phyloP scores from a whole-genome alignment of 2,113 vertebrate genomes.

The Turnix velox region DNA sequence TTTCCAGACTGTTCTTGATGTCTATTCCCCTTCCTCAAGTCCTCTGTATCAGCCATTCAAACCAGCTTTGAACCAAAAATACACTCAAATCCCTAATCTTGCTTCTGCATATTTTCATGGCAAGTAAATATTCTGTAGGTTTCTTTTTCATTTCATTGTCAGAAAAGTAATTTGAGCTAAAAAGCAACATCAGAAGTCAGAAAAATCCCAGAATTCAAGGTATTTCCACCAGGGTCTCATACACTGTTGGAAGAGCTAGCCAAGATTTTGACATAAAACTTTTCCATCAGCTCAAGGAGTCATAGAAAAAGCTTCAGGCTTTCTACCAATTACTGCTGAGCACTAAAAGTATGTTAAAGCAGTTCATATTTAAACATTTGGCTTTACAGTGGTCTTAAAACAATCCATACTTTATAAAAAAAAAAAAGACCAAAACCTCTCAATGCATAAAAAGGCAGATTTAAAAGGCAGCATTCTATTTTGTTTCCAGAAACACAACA shows the following conservation, averaged over 20 bases:
- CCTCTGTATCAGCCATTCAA: background rate
- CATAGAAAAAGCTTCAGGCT: background rate
- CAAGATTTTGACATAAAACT: background rate
- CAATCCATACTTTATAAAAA: background rate
- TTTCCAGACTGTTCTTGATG: background rate
- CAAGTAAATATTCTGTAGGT: background rate
- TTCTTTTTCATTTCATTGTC: background rate
- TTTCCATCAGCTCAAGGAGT: background rate
- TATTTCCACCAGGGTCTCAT: background rate
- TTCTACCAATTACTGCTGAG: background rate
- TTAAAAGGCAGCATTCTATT: slow-evolving; percentile 11
- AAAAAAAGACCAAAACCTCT: background rate
- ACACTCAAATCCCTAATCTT: background rate
- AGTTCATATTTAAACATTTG: slow-evolving; percentile 1
- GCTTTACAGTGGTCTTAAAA: slow-evolving; percentile 17
- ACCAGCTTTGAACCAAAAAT: background rate
- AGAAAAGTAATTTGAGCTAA: background rate
- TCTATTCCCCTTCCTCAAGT: background rate
- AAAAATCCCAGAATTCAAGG: background rate
- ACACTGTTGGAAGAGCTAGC: background rate
- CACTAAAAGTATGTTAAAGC: background rate
- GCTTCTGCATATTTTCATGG: background rate
- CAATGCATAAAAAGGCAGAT: background rate
- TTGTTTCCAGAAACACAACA: slow-evolving; percentile 11
- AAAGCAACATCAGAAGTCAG: background rate